These are phyloP conservation scores for Sebastes fasciatus DNA, from an alignment of 2,113 vertebrate genomes.

Conservation along the genomic window DNA sequence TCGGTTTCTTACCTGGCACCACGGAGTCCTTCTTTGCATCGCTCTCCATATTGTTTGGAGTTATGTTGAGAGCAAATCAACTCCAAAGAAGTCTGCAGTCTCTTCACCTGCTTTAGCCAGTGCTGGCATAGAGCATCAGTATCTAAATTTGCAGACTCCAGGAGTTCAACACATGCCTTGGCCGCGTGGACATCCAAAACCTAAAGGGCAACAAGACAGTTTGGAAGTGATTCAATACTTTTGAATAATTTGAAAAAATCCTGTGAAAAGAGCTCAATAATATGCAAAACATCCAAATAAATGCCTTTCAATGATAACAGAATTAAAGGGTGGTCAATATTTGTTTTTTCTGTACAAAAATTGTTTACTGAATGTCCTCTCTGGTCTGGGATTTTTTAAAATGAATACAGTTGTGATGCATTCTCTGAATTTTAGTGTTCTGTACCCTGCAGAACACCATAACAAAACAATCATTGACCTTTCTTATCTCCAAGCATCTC, in stretches of 20 bases:
- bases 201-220: slow-evolving; percentile 9
- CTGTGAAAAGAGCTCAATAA: background rate
- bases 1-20: slow-evolving; percentile 32
- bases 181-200: slow-evolving; percentile 58
- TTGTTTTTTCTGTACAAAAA: background rate
- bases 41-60: slow-evolving; percentile 24
- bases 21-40: slow-evolving; percentile 23
- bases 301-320: background rate
- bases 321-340: background rate
- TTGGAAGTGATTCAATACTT: background rate
- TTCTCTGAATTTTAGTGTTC: no score
- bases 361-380: no score
- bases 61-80: slow-evolving; percentile 37
- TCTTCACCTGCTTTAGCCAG: slow-evolving; percentile 52
- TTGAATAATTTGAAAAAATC: background rate
- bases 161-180: slow-evolving; percentile 50
- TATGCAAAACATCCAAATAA: background rate
- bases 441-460: background rate
- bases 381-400: no score
- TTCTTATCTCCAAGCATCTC: background rate
- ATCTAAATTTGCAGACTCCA: slow-evolving; percentile 25
- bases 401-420: no score
- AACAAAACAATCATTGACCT: background rate
- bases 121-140: slow-evolving; percentile 9
- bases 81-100: slow-evolving; percentile 45